Evolutionary conservation across 2,888 invertebrate species (phyloP), one percentile per base, ranked within the genome.

Genomic region (Netelia fuscicornis): DNA sequence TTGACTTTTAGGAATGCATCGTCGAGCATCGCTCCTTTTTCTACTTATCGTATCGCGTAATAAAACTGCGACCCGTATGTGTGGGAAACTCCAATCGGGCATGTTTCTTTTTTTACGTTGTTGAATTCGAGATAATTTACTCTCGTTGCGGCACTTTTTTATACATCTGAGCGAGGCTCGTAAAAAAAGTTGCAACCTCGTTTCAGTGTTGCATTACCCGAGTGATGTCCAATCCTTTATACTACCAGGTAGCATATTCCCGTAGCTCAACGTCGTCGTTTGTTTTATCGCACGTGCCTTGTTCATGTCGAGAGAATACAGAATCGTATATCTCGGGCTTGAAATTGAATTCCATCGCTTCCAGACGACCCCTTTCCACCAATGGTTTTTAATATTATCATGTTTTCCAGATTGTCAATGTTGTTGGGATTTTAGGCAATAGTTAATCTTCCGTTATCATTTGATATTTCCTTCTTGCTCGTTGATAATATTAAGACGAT

Each of bases 131-230:
- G 52, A 70, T 48, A 65, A 70, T n/a, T 65, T n/a, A 54, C 60
- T 70, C 13, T 13, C 30, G 13, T 20, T 72, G 68, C 62, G 3
- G 37, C 10, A 76, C 44, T 23, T 70, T 44, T 54, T 20, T 60
- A 56, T 70, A 71, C 37, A 44, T 74, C 74, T 67, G 58, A 71
- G 56, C 58, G 79, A 83, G 64, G 6, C 65, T 83, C 70, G 58
- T 77, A 37, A 37, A 80, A 71, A 62, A 72, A 48, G 77, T 67
- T 77, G 76, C 52, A 23, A 42, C 58, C 17, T 81, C 76, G 58
- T 84, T 54, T 72, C 60, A 25, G 72, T 62, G 76, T 77, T 60
- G 72, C 68, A 72, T 77, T 77, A 81, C 48, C 81, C 44, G 48
- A 13, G 67, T 76, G 64, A 77, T 67, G 44, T 48, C n/a, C 48